A percentile compares a stretch with the other conserved stretches of the same genome.
These are phyloP conservation scores for Mylabris sibirica DNA, from an alignment of 2,888 invertebrate species.

Conservation along the genomic window DNA sequence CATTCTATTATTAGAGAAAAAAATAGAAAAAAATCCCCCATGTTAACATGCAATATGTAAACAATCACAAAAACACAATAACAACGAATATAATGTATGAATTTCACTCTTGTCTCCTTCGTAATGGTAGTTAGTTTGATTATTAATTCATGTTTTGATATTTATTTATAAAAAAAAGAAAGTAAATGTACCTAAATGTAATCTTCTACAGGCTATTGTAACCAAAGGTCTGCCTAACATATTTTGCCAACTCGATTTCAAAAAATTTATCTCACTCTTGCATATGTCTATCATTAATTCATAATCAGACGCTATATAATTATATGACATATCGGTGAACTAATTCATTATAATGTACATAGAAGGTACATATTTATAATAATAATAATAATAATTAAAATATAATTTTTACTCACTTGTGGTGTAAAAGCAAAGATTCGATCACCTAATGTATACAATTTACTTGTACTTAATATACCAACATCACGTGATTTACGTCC, in stretches of 20 bases:
- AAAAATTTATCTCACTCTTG: slow-evolving; percentile 96
- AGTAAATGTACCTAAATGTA: slow-evolving; percentile 80
- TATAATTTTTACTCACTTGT: slow-evolving; percentile 81
- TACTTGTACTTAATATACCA: slow-evolving; percentile 97
- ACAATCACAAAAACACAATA: slow-evolving; percentile 40
- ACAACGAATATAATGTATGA: slow-evolving; percentile 11
- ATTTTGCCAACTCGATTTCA: slow-evolving; percentile 98
- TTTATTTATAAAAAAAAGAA: neutral
- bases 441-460: slow-evolving; percentile 94
- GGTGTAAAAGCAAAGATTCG: slow-evolving; percentile 98
- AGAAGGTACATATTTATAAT: slow-evolving; percentile 13
- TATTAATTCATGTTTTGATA: neutral
- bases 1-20: slow-evolving; percentile 69
- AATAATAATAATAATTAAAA: neutral
- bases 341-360: slow-evolving; percentile 64
- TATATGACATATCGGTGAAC: slow-evolving; percentile 97
- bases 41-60: slow-evolving; percentile 25
- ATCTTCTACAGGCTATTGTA: slow-evolving; percentile 86
- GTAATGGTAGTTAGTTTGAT: slow-evolving; percentile 2
- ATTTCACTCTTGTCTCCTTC: neutral
- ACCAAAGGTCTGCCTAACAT: slow-evolving; percentile 96
- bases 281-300: slow-evolving; percentile 97
- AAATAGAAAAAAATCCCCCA: slow-evolving; percentile 30
- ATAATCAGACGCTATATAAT: slow-evolving; percentile 98
- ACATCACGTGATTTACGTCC: slow-evolving; percentile 96